Base-by-base conservation (phyloP, 2,888 invertebrate species). In the Eudemis profundana region DNA sequence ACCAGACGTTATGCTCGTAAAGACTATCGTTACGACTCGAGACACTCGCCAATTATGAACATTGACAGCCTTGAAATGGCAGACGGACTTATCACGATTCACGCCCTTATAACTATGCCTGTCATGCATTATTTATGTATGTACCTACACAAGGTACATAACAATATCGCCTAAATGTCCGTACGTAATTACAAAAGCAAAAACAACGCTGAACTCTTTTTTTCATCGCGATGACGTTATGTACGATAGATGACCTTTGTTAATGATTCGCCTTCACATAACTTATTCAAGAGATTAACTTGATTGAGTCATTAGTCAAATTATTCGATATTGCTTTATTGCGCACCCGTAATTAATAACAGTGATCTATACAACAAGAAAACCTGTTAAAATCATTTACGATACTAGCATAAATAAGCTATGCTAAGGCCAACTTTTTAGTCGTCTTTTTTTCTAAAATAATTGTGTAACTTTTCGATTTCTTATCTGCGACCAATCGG, bases 401-500 rank as follows among this genome's bases (percentile, higher is more conserved):
- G 38, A 53, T 40, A 60, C 17, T 17, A 29, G 57, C 56, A 50
- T 64, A 59, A 44, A 46, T 23, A 65, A 51, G 15, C 29, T 59
- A 12, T 17, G 14, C 19, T 29, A 53, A 59, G 59, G 51, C 42
- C 46, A 50, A 49, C 64, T 67, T 65, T 53, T 54, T 44, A 23
- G 27, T 23, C 49, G 61, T 69, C 64, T 68, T 77, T n/a, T 78
- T 78, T 78, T 27, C 42, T n/a, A 56, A 76, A 75, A 72, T 74
- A 57, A 68, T 77, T 77, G 70, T 73, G 80, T 78, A 78, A 80
- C 74, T 73, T 74, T 76, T 75, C 73, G 75, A 68, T 75, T 76
- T 60, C 60, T 53, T 77, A 77, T 77, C 81, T 77, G 81, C 72
- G 76, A 75, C 83, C 75, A 85, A 86, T 85, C 70, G 77, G 77